Base-by-base conservation (phyloP, 2,797 vertebrate genomes). In the Bufotes viridis region DNA sequence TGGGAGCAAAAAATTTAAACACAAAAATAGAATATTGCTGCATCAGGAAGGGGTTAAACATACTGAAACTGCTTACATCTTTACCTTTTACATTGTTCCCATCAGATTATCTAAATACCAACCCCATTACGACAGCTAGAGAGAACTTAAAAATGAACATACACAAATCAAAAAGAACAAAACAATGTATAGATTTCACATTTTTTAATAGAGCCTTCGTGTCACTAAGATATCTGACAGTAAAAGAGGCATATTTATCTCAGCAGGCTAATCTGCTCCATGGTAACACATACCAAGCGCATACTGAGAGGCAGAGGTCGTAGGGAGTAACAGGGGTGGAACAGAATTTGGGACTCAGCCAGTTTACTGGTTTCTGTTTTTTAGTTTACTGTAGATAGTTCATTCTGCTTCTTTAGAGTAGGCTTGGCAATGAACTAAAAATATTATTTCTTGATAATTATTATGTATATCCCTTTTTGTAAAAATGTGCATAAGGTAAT, bases 261-360 rank as follows among this genome's bases (percentile, higher is more conserved):
- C 76, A 88, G 81, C 87, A 84, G 65, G 55, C 20, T 80, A 80
- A 85, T 84, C 82, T 65, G 72, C 87, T 80, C 87, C 34, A 85
- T 88, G 87, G 87, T 55, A 85, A 88, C 87, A 17, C 87, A 88
- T 88, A 88, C 82, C 65, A 51, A 34, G 57, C 20, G n/a, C 57
- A 63, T 78, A 65, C 22, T 63, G 87, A 67, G 82, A 72, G 3
- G 10, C 82, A 88, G 87, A 88, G 87, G 82, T 88, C 76, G 57
- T 51, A 65, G 82, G 82, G 82, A 88, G 82, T 76, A 61, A 80
- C 76, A 61, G 49, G 81, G 87, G 70, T 53, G 87, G 76, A 72
- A 88, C 76, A 70, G 57, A 55, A 74, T 85, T 88, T 88, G 82
- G 18, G 22, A 75, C 14, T 42, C 18, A 58, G 87, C 87, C 87